Conservation (phyloP, 2,888 invertebrate species). For the Andrena praecox region DNA sequence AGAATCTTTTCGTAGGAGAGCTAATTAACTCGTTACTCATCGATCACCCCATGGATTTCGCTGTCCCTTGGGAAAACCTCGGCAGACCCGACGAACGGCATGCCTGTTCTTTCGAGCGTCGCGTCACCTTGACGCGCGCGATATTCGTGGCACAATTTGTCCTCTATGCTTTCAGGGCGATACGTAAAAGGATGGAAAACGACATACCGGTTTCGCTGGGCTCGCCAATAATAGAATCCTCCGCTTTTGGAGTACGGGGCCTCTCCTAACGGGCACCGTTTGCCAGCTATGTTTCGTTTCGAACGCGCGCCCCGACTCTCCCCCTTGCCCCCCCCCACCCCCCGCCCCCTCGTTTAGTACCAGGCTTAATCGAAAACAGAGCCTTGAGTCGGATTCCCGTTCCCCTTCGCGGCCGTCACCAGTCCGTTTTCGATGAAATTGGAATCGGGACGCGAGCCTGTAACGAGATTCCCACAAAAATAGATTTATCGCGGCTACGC, state of each 20-base stretch:
- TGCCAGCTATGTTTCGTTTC: slow-evolving; percentile 49
- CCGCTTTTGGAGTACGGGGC: slow-evolving; percentile 75
- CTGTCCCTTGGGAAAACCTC: no score
- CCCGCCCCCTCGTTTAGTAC: no score
- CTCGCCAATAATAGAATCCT: slow-evolving; percentile 76
- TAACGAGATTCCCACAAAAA: slow-evolving; percentile 42
- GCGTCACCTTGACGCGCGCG: slow-evolving; percentile 68
- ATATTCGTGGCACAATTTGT: slow-evolving; percentile 66
- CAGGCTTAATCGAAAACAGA: slow-evolving; percentile 49
- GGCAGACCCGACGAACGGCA: slow-evolving; percentile 29
- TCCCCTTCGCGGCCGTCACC: slow-evolving; percentile 19
- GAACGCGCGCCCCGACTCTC: slow-evolving; percentile 41
- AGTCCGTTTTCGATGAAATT: slow-evolving; percentile 34
- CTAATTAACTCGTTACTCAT: no score
- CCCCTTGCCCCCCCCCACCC: neutral
- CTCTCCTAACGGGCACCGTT: slow-evolving; percentile 62
- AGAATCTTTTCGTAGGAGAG: no score
- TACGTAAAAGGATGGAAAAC: slow-evolving; percentile 76
- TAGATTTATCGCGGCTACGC: slow-evolving; percentile 33
- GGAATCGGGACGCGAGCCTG: slow-evolving; percentile 43
- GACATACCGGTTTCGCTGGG: slow-evolving; percentile 69
- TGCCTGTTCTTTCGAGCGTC: slow-evolving; percentile 42
- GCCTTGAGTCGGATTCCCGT: slow-evolving; percentile 59
- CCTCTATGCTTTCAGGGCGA: slow-evolving; percentile 61
- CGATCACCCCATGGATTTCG: no score